phyloP scores from a whole-genome alignment of 2,113 vertebrate species.

The Hymenochirus boettgeri region DNA sequence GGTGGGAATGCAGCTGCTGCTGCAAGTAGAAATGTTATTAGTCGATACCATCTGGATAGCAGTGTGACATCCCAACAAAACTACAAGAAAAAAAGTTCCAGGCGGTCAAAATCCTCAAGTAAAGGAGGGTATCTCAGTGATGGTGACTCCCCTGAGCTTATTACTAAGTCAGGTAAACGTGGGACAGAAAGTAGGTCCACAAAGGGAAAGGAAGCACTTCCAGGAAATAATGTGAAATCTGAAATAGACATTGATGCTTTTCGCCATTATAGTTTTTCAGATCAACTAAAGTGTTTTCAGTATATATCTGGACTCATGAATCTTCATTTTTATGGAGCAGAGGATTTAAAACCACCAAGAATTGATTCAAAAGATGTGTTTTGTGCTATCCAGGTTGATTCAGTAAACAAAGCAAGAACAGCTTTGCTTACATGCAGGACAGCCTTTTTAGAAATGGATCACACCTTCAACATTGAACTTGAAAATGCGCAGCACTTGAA shows the following conservation, averaged over 20 bases:
- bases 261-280: constrained; percentile 88
- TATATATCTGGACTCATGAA: constrained; percentile 95
- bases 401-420: constrained; percentile 92
- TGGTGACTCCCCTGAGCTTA: constrained; percentile 89
- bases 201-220: constrained; percentile 63
- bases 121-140: constrained; percentile 96
- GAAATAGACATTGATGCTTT: constrained; percentile 94
- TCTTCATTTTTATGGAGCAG: constrained; percentile 92
- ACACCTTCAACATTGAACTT: constrained; percentile 96
- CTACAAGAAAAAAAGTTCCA: constrained; percentile 77
- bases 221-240: constrained; percentile 60
- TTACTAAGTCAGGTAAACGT: constrained; percentile 86
- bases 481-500: constrained; percentile 97
- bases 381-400: constrained; percentile 97
- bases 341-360: constrained; percentile 90
- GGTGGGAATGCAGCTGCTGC: constrained; percentile 64
- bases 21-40: constrained; percentile 92
- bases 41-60: constrained; percentile 92
- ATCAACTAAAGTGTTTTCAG: constrained; percentile 90
- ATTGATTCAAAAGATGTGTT: constrained; percentile 92
- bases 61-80: constrained; percentile 84
- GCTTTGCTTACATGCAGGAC: constrained; percentile 90
- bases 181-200: constrained; percentile 66
- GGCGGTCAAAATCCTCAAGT: constrained; percentile 80
- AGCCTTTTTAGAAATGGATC: constrained; percentile 92